Evolutionary conservation across 1,140 invertebrate genomes (phyloP).

Genomic region (Brachionus paranguensis): DNA sequence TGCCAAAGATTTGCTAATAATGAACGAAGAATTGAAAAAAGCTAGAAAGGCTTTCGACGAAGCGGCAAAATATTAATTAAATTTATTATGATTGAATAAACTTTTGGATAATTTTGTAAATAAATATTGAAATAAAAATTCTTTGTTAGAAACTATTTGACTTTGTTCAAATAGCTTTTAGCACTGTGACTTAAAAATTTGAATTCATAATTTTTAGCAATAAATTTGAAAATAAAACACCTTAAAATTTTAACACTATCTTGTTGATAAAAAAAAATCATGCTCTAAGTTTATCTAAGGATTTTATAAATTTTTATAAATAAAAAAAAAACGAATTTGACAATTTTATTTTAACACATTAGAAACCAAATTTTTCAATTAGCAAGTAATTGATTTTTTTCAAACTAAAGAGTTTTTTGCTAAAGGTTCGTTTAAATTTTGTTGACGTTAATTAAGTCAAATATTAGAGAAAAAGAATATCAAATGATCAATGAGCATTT

Average conservation of each 20-base stretch:
- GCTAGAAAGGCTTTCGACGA: constrained; percentile 99
- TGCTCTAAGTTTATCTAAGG: background rate
- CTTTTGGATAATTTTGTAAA: background rate
- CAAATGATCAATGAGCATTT: background rate
- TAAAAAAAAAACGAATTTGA: background rate
- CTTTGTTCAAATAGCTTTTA: background rate
- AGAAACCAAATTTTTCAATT: too few species aligned
- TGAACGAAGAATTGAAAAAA: constrained; percentile 98
- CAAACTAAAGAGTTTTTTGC: too few species aligned
- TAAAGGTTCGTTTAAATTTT: too few species aligned
- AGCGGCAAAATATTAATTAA: constrained; percentile 31
- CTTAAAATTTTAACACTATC: background rate
- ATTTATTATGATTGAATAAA: background rate
- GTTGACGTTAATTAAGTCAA: background rate
- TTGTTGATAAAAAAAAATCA: background rate
- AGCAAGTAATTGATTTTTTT: too few species aligned
- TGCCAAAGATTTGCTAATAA: constrained; percentile 83
- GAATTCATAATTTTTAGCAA: background rate
- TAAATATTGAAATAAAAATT: background rate
- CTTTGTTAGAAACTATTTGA: background rate
- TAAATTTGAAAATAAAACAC: background rate
- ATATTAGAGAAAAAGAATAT: background rate
- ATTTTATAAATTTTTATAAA: background rate
- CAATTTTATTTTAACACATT: background rate
- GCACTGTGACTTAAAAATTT: background rate